Evolutionary conservation across 2,888 invertebrate genomes (phyloP), one percentile per base, ranked within the genome.

Genomic region (Nyleta sp.): DNA sequence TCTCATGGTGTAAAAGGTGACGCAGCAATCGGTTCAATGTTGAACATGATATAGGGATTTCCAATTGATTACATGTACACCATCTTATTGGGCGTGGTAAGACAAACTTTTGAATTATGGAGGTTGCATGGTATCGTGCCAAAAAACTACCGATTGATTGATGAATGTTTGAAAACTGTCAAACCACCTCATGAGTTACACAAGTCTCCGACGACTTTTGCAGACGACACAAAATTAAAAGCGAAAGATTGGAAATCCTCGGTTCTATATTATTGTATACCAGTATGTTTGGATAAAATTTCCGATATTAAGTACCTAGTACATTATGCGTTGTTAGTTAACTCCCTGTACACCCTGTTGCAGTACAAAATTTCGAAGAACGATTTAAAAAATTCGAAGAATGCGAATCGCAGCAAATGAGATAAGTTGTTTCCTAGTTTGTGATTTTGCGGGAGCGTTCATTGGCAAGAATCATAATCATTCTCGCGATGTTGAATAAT

Each of bases 51-150:
- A 10, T 64, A 38, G 62, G 24, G 24, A 35, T 50, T 64, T 40
- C 50, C 62, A 24, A 20, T 64, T n/a, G 62, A 64, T 15, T 50
- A 64, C n/a, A 50, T 64, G 48, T 50, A 64, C 22, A 50, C 40
- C 8, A 20, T 38, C 8, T n/a, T 50, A n/a, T 24, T 62, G 38
- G 62, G 62, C 0, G 15, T 22, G 20, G 62, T 48, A 17, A 62
- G 11, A 53, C 35, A 53, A 10, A 35, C 35, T n/a, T 35, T 35
- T 1, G 35, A 35, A 35, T 35, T 35, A 13, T 35, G 35, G 42
- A 8, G 18, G 18, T 13, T 5, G 11, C 35, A 35, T n/a, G 35
- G 42, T 42, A 42, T 42, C 6, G 42, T 38, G n/a, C 28, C 28
- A 28, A 28, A 28, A 28, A 28, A 28, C 28, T 10, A 28, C 10